Base-by-base conservation (phyloP, 2,888 invertebrate species). In the Fragum sueziense region DNA sequence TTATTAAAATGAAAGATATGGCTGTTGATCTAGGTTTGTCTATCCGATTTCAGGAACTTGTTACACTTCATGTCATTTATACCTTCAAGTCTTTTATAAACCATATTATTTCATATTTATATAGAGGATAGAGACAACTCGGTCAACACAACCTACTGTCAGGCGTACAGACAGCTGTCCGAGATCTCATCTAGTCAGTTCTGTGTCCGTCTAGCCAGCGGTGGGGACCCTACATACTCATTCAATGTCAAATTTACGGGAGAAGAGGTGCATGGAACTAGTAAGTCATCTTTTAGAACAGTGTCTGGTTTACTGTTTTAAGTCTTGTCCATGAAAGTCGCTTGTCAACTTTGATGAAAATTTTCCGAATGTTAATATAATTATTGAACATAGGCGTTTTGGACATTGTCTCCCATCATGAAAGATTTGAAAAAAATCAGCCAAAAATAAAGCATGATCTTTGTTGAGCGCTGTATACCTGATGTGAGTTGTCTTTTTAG, bases 191-290 rank as follows among this genome's bases (percentile, higher is more conserved):
- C 93, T 0, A 88, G 89, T 75, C 91, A 92, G 87, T 88, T 93
- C 71, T 93, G 93, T 89, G 93, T 93, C 33, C 85, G 90, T 20
- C 88, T 93, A 47, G 92, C 93, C 29, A 90, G 90, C 80, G 93
- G 93, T 0, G 93, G 93, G 0, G 93, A 93, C 79, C 93, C 93
- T 0, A 92, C 92, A 1, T 92, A 93, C 76, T 90, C 93, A 17
- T 91, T 93, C 82, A 92, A 92, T 84, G 92, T 93, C 33, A 88
- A 91, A 61, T 89, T 92, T 67, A 89, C 90, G 0, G 93, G 93
- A 14, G 93, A 93, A 82, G 93, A 93, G 82, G 93, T 93, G 29
- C 92, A 92, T 74, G 93, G 93, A 54, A 91, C 91, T 41, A 93
- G 93, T 92, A 87, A 86, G 91, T 86, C 17, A 6, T 34, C 6